A percentile compares a stretch with the other conserved stretches of the same genome.
Conservation (phyloP, 1,140 invertebrate species). For the Drosophila micromelanica region DNA sequence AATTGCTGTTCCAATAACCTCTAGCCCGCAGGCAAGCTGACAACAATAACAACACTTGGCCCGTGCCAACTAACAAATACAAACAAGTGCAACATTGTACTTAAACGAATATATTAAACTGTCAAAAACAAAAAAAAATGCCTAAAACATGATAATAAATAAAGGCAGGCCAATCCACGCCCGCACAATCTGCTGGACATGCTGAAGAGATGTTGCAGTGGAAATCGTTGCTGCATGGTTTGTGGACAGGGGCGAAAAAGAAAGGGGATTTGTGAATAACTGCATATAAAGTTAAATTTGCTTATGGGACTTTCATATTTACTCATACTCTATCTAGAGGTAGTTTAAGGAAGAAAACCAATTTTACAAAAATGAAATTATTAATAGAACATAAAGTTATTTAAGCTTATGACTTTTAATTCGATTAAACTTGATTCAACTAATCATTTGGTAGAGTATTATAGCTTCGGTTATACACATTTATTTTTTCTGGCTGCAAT, state of each 20-base stretch:
- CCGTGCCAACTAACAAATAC: constrained; percentile 54
- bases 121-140: constrained; percentile 50
- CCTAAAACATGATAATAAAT: constrained; percentile 49
- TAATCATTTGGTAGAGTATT: neutral
- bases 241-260: neutral
- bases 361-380: too few species aligned
- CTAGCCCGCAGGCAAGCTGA: constrained; percentile 50
- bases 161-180: constrained; percentile 34
- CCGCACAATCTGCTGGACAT: constrained; percentile 35
- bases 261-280: too few species aligned
- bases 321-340: too few species aligned
- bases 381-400: too few species aligned
- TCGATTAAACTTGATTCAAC: too few species aligned
- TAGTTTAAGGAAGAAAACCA: too few species aligned
- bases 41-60: constrained; percentile 38
- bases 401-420: too few species aligned
- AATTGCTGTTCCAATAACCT: constrained; percentile 74
- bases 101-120: constrained; percentile 58
- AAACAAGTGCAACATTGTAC: constrained; percentile 3
- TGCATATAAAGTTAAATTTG: constrained; percentile 7
- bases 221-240: neutral
- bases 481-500: constrained; percentile 15
- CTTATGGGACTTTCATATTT: too few species aligned
- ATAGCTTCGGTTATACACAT: neutral
- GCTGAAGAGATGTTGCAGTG: constrained; percentile 14